phyloP scores from a whole-genome alignment of 2,888 invertebrate genomes.

The Mycalesis mineus region DNA sequence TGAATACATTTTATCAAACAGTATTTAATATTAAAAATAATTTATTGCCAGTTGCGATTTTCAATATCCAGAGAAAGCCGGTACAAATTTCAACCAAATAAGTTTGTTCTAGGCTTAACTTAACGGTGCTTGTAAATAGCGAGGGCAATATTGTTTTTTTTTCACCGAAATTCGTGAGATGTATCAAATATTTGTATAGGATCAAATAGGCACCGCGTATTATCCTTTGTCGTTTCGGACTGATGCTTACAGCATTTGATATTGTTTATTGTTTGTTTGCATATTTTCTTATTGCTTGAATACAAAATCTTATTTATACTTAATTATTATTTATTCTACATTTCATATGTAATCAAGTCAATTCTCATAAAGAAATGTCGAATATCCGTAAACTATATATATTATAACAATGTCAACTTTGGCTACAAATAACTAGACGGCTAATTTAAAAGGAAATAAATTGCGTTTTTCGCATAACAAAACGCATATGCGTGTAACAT shows the following conservation, averaged over 20 bases:
- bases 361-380: no score
- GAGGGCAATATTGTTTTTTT: slow-evolving; percentile 10
- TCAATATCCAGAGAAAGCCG: neutral
- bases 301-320: neutral
- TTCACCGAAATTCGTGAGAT: slow-evolving; percentile 42
- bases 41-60: neutral
- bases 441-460: no score
- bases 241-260: slow-evolving; percentile 8
- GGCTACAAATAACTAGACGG: no score
- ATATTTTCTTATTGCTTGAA: neutral
- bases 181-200: slow-evolving; percentile 58
- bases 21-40: neutral
- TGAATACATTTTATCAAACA: no score
- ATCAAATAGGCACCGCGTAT: slow-evolving; percentile 35
- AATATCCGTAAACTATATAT: no score
- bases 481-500: no score
- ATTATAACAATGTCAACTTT: no score
- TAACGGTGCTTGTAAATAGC: slow-evolving; percentile 10
- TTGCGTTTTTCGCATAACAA: no score
- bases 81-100: slow-evolving; percentile 1
- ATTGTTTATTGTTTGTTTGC: neutral
- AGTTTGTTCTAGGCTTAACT: slow-evolving; percentile 9
- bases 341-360: no score
- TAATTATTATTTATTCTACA: no score
- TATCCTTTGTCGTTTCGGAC: slow-evolving; percentile 10